A percentile compares a stretch with the other conserved stretches of the same genome.
These are phyloP conservation scores for Pantherophis vulpinus DNA, from an alignment of 2,797 vertebrate species.

Conservation along the genomic window DNA sequence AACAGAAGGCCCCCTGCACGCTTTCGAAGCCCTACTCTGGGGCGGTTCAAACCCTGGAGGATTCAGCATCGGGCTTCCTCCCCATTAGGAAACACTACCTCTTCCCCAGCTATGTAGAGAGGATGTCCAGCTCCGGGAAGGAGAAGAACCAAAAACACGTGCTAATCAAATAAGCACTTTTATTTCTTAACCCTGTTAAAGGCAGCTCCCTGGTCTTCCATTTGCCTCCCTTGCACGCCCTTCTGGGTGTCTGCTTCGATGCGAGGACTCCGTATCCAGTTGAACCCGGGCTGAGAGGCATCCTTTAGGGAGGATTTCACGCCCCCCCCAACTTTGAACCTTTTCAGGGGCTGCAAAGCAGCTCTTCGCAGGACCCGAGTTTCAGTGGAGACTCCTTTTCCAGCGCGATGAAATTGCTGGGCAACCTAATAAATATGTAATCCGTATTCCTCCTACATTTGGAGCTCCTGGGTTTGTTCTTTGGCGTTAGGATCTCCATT, in stretches of 20 bases:
- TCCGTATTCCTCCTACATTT: constrained; percentile 25
- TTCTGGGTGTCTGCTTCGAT: background rate
- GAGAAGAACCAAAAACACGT: background rate
- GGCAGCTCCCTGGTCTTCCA: constrained; percentile 21
- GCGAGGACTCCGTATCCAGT: background rate
- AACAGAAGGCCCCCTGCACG: background rate
- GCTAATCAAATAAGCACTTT: background rate
- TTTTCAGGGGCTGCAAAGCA: constrained; percentile 29
- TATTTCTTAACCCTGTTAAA: constrained; percentile 2
- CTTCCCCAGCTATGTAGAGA: background rate
- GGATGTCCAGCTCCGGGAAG: background rate
- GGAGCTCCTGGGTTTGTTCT: constrained; percentile 25
- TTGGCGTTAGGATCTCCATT: background rate
- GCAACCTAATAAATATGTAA: constrained; percentile 40
- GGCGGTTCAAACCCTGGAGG: background rate
- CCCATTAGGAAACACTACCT: background rate
- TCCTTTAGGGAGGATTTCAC: constrained; percentile 4
- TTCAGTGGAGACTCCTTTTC: background rate
- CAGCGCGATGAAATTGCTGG: constrained; percentile 31
- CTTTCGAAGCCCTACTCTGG: background rate
- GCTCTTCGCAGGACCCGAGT: background rate
- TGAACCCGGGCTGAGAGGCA: background rate
- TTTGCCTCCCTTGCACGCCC: background rate
- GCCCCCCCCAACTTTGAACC: background rate
- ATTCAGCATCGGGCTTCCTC: background rate